phyloP scores from a whole-genome alignment of 1,140 invertebrate species.

The Drosophila orena region DNA sequence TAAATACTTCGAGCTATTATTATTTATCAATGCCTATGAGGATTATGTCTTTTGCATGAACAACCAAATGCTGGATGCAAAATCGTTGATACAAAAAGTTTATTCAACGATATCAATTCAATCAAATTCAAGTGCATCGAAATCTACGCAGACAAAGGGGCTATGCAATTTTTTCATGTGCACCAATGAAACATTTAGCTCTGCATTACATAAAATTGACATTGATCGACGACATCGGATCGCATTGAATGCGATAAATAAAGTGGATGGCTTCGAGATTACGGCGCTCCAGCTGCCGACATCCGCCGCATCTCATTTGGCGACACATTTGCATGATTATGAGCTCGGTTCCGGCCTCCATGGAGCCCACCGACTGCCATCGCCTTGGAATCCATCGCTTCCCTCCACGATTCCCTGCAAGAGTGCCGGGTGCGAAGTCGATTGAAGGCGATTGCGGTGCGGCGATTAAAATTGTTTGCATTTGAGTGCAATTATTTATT shows the following conservation, averaged over 20 bases:
- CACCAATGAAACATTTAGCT: constrained; percentile 23
- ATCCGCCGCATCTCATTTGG: constrained; percentile 69
- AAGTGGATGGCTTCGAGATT: constrained; percentile 21
- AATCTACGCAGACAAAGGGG: not conserved
- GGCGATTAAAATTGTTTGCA: constrained; percentile 47
- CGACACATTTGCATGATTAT: constrained; percentile 78
- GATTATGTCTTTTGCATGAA: too few species aligned
- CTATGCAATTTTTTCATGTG: not conserved
- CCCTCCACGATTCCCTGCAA: not conserved
- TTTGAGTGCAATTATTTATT: constrained; percentile 60
- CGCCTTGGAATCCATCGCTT: not conserved
- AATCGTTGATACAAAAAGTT: too few species aligned
- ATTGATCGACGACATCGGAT: constrained; percentile 19
- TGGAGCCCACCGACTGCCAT: constrained; percentile 1
- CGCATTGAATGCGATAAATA: not conserved
- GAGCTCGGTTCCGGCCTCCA: constrained; percentile 64
- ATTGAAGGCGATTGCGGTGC: constrained; percentile 6
- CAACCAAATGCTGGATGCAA: too few species aligned
- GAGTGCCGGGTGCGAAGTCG: constrained; percentile 22
- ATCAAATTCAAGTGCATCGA: not conserved
- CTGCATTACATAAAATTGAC: constrained; percentile 44
- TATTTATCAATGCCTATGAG: too few species aligned
- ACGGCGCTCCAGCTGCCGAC: constrained; percentile 24
- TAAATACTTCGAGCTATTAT: too few species aligned
- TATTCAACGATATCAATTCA: too few species aligned